Evolutionary conservation across 2,113 vertebrate species (phyloP), one percentile per base, ranked within the genome.

Genomic region (Micromys minutus): DNA sequence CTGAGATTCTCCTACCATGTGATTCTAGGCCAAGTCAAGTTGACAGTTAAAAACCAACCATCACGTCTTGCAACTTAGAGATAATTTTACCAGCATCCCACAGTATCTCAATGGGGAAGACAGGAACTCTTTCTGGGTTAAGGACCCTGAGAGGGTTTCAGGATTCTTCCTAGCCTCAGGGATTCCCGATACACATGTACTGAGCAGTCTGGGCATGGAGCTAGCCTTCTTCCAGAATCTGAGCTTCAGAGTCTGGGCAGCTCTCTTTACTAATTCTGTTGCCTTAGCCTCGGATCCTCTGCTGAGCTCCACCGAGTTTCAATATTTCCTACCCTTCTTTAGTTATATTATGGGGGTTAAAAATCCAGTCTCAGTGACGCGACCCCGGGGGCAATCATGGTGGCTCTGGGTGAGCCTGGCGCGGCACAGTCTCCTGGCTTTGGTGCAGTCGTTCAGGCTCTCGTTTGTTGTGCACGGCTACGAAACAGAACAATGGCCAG

Each of bases 391-490:
- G n/a, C n/a, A n/a, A n/a, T n/a, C n/a, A n/a, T n/a, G n/a, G n/a
- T n/a, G n/a, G n/a, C n/a, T n/a, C n/a, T n/a, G n/a, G n/a, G n/a
- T n/a, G n/a, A n/a, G n/a, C n/a, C n/a, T n/a, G n/a, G n/a, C n/a
- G n/a, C n/a, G n/a, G n/a, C n/a, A n/a, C n/a, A n/a, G n/a, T n/a
- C n/a, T n/a, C n/a, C n/a, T n/a, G n/a, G n/a, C n/a, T n/a, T n/a
- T n/a, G n/a, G n/a, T n/a, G n/a, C n/a, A n/a, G n/a, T n/a, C n/a
- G n/a, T n/a, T n/a, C n/a, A n/a, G n/a, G n/a, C n/a, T n/a, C 98
- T 0, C 98, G 99, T 7, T 95, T 98, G 87, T 96, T 99, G 69
- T 99, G 99, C 94, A 99, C 99, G 15, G 99, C 99, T 31, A 97
- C 99, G 0, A 99, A 99, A 95, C 99, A 99, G 98, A 99, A 97